Evolutionary conservation across 2,113 vertebrate species (phyloP), one percentile per base, ranked within the genome.

Genomic region (Pygathrix nemaeus): DNA sequence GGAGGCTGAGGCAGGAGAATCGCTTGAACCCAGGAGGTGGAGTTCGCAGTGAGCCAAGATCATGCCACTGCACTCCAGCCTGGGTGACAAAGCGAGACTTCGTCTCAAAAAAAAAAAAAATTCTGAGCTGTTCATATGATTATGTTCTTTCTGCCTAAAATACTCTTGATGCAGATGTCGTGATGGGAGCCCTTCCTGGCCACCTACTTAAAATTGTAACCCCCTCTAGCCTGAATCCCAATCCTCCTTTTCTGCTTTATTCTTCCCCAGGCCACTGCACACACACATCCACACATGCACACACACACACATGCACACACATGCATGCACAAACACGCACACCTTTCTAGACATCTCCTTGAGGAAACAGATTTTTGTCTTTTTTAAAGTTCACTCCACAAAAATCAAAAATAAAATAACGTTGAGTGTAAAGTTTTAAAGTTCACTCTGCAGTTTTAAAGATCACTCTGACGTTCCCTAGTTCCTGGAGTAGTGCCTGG

Each of bases 211-310:
- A 85, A 48, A 87, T 13, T 9, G 48, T 4, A 92, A 68, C 18
- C 5, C 5, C n/a, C 21, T 84, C 25, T 16, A 23, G 3, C 16
- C 25, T 32, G 25, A 48, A 32, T 11, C 8, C 4, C 1, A 35
- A 35, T 5, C 17, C 23, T 32, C 32, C n/a, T 40, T 66, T n/a
- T 75, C 85, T 61, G 45, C 30, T 91, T 83, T 40, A 21, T 27
- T 30, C 64, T 64, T n/a, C 18, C 48, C 76, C 61, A 68, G 35
- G 40, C 64, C 48, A n/a, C 21, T 90, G 80, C 30, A 6, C 18
- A 10, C 0, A 0, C 10, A 1, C n/a, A 1, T 1, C 0, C 5
- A 30, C 4, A 3, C 4, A 2, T 5, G 5, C 0, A 25, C 23
- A 68, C 79, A 11, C 2, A 10, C 61, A 45, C 30, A 66, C 30